phyloP scores from a whole-genome alignment of 2,888 invertebrate genomes.

The Cephus nigrinus region DNA sequence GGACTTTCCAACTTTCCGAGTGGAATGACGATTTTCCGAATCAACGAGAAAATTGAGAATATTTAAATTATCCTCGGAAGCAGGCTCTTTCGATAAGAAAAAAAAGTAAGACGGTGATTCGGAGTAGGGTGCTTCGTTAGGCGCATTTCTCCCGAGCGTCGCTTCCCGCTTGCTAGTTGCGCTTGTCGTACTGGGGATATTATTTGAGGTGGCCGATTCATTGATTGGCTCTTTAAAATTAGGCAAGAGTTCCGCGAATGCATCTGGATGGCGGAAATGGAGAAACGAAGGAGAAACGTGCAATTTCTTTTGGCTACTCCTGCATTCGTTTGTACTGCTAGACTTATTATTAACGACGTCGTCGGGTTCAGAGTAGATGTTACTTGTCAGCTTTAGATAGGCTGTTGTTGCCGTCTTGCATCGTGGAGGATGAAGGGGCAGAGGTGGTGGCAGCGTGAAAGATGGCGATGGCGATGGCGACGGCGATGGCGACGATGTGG shows the following conservation, averaged over 20 bases:
- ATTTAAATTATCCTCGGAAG: conserved; percentile 77
- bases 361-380: conserved; percentile 69
- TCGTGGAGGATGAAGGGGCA: conserved; percentile 84
- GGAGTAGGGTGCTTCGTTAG: not conserved
- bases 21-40: conserved; percentile 69
- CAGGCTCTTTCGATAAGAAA: conserved; percentile 39
- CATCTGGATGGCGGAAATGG: not conserved
- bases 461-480: not conserved
- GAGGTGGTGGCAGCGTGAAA: conserved; percentile 70
- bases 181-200: not conserved
- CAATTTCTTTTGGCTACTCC: conserved; percentile 29
- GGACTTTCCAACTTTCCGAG: not conserved
- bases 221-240: not conserved
- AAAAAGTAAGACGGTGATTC: conserved; percentile 47
- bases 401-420: conserved; percentile 64
- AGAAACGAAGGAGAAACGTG: not conserved
- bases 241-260: not conserved
- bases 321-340: conserved; percentile 39
- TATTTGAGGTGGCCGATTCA: not conserved
- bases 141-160: conserved; percentile 45
- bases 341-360: conserved; percentile 29
- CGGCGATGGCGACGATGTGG: not conserved
- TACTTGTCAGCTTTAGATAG: conserved; percentile 72
- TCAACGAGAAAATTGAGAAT: conserved; percentile 90
- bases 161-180: not conserved